Base-by-base conservation (phyloP, 2,113 vertebrate genomes). In the Micromys minutus region DNA sequence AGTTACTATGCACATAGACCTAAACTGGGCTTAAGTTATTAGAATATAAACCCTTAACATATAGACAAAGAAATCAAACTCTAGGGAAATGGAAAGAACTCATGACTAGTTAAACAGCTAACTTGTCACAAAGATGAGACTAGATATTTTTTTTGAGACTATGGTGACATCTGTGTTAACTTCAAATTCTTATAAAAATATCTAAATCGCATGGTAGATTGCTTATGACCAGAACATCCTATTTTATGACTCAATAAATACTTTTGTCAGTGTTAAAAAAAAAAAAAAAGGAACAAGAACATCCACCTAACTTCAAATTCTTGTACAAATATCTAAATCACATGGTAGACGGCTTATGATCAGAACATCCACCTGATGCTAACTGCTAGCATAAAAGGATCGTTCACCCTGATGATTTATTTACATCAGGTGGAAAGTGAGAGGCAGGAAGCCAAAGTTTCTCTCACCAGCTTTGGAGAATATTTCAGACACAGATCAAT, bases 161-260 rank as follows among this genome's bases (percentile, higher is more conserved):
- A 87, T 42, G 5, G 31, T 86, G 61, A 84, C 21, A 75, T 74
- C 47, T 88, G 12, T 85, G 75, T 75, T 74, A 50, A 5, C 84
- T 94, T 92, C 15, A 65, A 83, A 87, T 87, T 94, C 83, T 94
- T 89, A 21, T 75, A 59, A 22, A 90, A 87, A 85, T 2, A 96
- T 47, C 24, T n/a, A 83, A 75, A 75, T 29, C 84, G 55, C 17
- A 19, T 24, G 75, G n/a, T 1, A 84, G 52, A 89, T 5, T 83
- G 59, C 15, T 88, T n/a, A n/a, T n/a, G n/a, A n/a, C n/a, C n/a
- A n/a, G n/a, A n/a, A n/a, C n/a, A n/a, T n/a, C n/a, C n/a, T n/a
- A n/a, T n/a, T n/a, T n/a, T n/a, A n/a, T n/a, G n/a, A n/a, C n/a
- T n/a, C n/a, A n/a, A n/a, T n/a, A n/a, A n/a, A n/a, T n/a, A n/a